phyloP scores from a whole-genome alignment of 2,113 vertebrate species.

The Pseudopipra pipra region DNA sequence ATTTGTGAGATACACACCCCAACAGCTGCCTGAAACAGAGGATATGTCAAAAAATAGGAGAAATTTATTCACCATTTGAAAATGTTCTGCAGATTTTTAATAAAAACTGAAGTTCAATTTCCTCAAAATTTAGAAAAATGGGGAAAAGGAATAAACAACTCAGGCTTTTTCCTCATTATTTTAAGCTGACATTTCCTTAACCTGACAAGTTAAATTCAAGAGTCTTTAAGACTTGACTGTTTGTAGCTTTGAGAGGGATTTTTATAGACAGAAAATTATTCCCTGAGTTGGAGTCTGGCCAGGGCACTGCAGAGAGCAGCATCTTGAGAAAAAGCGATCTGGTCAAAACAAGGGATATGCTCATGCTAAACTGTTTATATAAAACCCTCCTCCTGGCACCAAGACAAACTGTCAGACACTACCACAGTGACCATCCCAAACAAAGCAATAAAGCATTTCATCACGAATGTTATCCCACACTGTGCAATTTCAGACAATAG shows the following conservation, averaged over 20 bases:
- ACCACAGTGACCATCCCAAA: conserved; percentile 60
- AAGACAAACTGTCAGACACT: conserved; percentile 38
- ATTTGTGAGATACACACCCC: conserved; percentile 20
- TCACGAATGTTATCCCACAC: conserved; percentile 49
- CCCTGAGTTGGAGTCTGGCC: conserved; percentile 28
- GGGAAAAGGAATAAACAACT: not conserved
- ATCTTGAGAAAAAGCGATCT: conserved; percentile 26
- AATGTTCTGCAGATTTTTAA: not conserved
- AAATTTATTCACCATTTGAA: not conserved
- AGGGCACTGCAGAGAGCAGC: conserved; percentile 36
- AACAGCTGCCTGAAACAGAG: conserved; percentile 33
- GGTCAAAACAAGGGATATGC: conserved; percentile 20
- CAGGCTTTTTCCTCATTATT: not conserved
- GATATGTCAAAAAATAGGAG: not conserved
- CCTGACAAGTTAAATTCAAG: conserved; percentile 28
- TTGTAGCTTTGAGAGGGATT: conserved; percentile 2
- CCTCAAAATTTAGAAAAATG: not conserved
- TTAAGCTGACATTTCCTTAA: conserved; percentile 31
- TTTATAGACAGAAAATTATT: conserved; percentile 56
- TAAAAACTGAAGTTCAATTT: not conserved
- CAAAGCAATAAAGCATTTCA: conserved; percentile 67
- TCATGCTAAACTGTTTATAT: conserved; percentile 38
- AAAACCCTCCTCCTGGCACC: conserved; percentile 41
- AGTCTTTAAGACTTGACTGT: not conserved
- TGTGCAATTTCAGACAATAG: conserved; percentile 58